Evolutionary conservation across 2,113 vertebrate genomes (phyloP), one percentile per base, ranked within the genome.

Genomic region (Pundamilia nyererei): DNA sequence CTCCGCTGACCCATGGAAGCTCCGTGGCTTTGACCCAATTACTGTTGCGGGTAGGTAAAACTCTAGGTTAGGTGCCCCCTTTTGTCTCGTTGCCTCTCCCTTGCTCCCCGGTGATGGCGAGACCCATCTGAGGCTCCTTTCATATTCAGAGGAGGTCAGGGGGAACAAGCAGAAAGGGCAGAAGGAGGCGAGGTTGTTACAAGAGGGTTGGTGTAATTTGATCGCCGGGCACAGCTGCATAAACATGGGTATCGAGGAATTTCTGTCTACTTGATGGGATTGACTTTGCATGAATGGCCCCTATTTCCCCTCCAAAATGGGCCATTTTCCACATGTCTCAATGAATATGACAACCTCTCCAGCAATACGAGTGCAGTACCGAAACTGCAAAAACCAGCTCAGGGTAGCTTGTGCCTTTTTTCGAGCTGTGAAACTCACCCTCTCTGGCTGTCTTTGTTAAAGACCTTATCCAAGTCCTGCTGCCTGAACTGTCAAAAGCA

Each of bases 171-270:
- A 65, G 42, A 72, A 42, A 77, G 81, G 91, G 87, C 55, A 80
- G 81, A 80, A 49, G 90, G 86, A 51, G 87, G 81, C 2, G 17
- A 58, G 86, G 85, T 94, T 96, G 96, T 95, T 96, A 95, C 95
- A 95, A 97, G 96, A 96, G 96, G 94, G 93, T 87, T 94, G 95
- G 93, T 95, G 97, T 97, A 98, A 98, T 98, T 97, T 97, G 97
- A 98, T 98, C 96, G 91, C 95, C 90, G 96, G 96, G 96, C 97
- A 97, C 98, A 99, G 98, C 98, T 99, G 98, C 97, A 97, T 96
- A 98, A 99, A 99, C 97, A 99, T 95, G 96, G 95, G 96, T 97
- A 97, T 96, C 94, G 92, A 97, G 97, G 97, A 98, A 98, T 97
- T 97, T 97, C 96, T 97, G 97, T 96, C 96, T 95, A 96, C 96